These are phyloP conservation scores for Takifugu ocellatus DNA, from an alignment of 2,797 vertebrate species.

Conservation along the genomic window DNA sequence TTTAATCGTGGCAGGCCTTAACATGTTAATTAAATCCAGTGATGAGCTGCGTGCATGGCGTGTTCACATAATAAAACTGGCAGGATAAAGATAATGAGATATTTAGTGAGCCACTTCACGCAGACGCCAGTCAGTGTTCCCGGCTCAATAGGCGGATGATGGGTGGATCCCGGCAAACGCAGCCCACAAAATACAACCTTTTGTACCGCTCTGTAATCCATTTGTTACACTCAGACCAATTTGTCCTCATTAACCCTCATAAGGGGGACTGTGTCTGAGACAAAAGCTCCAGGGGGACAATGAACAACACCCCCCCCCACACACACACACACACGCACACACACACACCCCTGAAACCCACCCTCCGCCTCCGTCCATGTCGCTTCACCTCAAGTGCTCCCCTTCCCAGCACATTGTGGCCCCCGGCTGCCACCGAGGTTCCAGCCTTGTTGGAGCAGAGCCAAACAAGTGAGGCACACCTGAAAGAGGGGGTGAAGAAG, in stretches of 20 bases:
- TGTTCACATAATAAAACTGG: slow-evolving; percentile 34
- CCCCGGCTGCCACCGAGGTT: slow-evolving; percentile 64
- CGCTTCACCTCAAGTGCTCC: slow-evolving; percentile 71
- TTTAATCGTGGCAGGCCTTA: background rate
- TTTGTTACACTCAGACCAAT: slow-evolving; percentile 89
- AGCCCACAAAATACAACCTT: slow-evolving; percentile 74
- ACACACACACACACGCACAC: no score
- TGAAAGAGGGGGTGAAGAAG: slow-evolving; percentile 63
- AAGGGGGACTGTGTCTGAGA: slow-evolving; percentile 85
- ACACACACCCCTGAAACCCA: background rate
- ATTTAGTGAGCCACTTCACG: slow-evolving; percentile 82
- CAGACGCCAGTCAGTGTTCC: slow-evolving; percentile 78
- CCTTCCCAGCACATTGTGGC: slow-evolving; percentile 73
- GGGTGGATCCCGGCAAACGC: slow-evolving; percentile 76
- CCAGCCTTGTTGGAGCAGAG: slow-evolving; percentile 65
- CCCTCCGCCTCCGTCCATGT: slow-evolving; percentile 61
- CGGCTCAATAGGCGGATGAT: slow-evolving; percentile 78
- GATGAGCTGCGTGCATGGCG: slow-evolving; percentile 10
- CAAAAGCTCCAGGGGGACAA: slow-evolving; percentile 85
- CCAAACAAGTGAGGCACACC: slow-evolving; percentile 67
- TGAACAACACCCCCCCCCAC: slow-evolving; percentile 44
- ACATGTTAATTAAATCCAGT: background rate
- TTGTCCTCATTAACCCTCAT: slow-evolving; percentile 95
- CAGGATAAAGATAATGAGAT: slow-evolving; percentile 71
- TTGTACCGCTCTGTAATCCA: slow-evolving; percentile 83